Evolutionary conservation across 2,113 vertebrate species (phyloP).

Genomic region (Solenodon paradoxus): DNA sequence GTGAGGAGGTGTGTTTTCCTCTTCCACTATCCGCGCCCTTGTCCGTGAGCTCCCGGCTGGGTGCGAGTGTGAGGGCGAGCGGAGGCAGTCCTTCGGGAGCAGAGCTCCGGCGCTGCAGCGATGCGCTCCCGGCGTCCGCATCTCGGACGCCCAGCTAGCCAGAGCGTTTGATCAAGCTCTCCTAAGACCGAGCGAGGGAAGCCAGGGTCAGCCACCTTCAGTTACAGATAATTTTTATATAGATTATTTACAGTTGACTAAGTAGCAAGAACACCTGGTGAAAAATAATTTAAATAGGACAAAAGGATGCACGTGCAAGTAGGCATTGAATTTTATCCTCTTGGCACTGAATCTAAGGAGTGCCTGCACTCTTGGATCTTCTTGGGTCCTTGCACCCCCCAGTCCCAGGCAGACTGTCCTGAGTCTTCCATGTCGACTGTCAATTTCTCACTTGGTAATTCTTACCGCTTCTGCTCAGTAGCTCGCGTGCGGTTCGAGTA

Average conservation of each 20-base stretch:
- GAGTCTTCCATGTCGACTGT: not conserved
- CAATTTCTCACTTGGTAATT: not conserved
- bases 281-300: not conserved
- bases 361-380: not conserved
- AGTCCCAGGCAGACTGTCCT: not conserved
- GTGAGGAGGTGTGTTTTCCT: not conserved
- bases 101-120: too few species aligned
- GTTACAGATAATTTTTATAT: not conserved
- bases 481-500: not conserved
- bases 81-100: too few species aligned
- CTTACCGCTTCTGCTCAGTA: not conserved
- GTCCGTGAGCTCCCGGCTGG: accelerated
- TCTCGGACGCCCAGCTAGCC: not conserved
- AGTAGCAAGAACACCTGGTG: accelerated
- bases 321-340: not conserved
- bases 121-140: not conserved
- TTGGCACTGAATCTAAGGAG: not conserved
- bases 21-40: accelerated
- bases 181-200: not conserved
- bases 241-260: not conserved
- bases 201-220: not conserved
- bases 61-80: not conserved
- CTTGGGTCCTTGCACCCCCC: not conserved
- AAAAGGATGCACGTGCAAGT: not conserved
- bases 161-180: not conserved